Evolutionary conservation across 2,113 vertebrate genomes (phyloP), one percentile per base, ranked within the genome.

Genomic region (Calyptomena viridis): DNA sequence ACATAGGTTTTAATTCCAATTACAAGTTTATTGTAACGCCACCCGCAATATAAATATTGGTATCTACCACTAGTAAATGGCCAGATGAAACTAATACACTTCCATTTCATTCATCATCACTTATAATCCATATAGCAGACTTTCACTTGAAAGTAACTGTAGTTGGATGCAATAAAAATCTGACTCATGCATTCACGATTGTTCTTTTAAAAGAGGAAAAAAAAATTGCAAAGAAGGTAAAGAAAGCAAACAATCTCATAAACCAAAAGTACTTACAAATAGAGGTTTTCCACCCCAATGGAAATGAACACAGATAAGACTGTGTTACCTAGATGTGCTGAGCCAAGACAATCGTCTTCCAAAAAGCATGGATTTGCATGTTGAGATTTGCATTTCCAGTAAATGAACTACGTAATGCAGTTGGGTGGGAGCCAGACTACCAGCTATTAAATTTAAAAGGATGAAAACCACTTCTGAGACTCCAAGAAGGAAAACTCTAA

Each of bases 301-400:
- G 66, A 82, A 93, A 76, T 37, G 64, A 89, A 47, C 24, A 44
- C 9, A 62, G 53, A 67, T 72, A 69, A 73, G 31, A 86, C 21
- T 76, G 52, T 22, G 4, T 72, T 87, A 91, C 37, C 63, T 81
- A 85, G 37, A 86, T 74, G 52, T 49, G 60, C 79, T 5, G 15
- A 93, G 92, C 78, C 93, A 94, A 89, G 83, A 87, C 66, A 89
- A 50, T 37, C 58, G 85, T 87, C 87, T 94, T 95, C 81, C 87
- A 87, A 73, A 96, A 91, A 91, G 86, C 67, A 74, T 42, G 25
- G 30, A 93, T 93, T 82, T 92, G 88, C 95, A 94, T 55, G 77
- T 68, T 69, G 84, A 86, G 71, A 92, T 93, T 76, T 94, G 81
- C 79, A 92, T 93, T 96, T 96, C 89, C 91, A 93, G 86, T 91